Conservation (phyloP, 2,797 vertebrate genomes). For the Squalus acanthias region DNA sequence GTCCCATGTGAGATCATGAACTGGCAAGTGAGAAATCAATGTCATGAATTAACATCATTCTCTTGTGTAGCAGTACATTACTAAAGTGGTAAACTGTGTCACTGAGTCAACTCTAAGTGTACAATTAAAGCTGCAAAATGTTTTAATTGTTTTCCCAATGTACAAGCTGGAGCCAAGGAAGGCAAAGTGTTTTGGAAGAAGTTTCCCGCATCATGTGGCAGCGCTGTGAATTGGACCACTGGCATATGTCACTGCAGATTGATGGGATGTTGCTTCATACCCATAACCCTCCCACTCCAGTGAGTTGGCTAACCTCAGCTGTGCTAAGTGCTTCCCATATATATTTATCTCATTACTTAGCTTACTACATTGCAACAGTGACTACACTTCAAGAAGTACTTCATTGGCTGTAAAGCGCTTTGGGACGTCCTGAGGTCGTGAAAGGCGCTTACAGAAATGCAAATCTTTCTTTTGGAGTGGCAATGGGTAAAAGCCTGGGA, state of each 20-base stretch:
- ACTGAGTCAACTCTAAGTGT: background rate
- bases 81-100: background rate
- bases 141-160: constrained; percentile 6
- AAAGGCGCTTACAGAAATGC: too few relatives aligned
- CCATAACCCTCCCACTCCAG: background rate
- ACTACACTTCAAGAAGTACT: too few relatives aligned
- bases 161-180: background rate
- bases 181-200: background rate
- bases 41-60: background rate
- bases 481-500: background rate
- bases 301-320: background rate
- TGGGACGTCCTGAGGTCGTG: too few relatives aligned
- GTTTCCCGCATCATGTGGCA: background rate
- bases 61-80: too few relatives aligned
- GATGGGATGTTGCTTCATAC: background rate
- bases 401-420: too few relatives aligned
- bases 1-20: background rate
- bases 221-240: background rate
- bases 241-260: background rate
- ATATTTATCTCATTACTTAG: too few relatives aligned
- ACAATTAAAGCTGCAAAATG: constrained; percentile 6
- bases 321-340: background rate
- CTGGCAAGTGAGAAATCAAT: background rate
- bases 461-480: too few relatives aligned
- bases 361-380: too few relatives aligned